Evolutionary conservation across 2,797 vertebrate genomes (phyloP), one percentile per base, ranked within the genome.

Genomic region (Botia kubotai): DNA sequence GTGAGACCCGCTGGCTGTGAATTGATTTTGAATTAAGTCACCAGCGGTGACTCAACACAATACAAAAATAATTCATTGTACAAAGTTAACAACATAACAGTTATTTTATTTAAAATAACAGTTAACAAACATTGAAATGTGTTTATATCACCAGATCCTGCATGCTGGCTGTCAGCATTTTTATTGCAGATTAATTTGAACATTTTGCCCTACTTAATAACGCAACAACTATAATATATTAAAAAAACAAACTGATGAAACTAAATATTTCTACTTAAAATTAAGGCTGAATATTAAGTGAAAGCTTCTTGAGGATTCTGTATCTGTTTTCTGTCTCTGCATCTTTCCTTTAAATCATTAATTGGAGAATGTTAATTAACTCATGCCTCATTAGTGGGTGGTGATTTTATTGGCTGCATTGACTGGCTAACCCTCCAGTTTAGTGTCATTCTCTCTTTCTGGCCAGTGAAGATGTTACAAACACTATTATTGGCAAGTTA

Each of bases 401-500:
- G 95, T 91, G 93, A 94, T 93, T 90, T 95, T 94, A 97, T 96
- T 94, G 95, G 95, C 93, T 90, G 92, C 94, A 98, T 98, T 98
- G 97, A 98, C 98, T 96, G 97, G 95, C 81, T 89, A 91, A 92
- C 79, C 91, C 93, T 95, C 95, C 97, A 96, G 96, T 98, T 97
- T 97, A 96, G 93, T 88, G 90, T 95, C 95, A 93, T 95, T 94
- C 94, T 94, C 94, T 94, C 95, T 94, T 95, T 94, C 94, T 93
- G 93, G 95, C 95, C 95, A 96, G 97, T 96, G 96, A 89, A 92
- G 95, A 95, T 96, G 94, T 96, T 97, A 98, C 96, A 96, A 97
- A 96, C 93, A 96, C 95, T 93, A 94, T 95, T 97, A 99, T 99
- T 91, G 97, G 97, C 96, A 96, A 96, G 96, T 96, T 96, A 97